Percentiles rank a stretch among this genome's conserved stretches.
Conservation (phyloP, 2,888 invertebrate genomes). For the Endomychus coccineus region DNA sequence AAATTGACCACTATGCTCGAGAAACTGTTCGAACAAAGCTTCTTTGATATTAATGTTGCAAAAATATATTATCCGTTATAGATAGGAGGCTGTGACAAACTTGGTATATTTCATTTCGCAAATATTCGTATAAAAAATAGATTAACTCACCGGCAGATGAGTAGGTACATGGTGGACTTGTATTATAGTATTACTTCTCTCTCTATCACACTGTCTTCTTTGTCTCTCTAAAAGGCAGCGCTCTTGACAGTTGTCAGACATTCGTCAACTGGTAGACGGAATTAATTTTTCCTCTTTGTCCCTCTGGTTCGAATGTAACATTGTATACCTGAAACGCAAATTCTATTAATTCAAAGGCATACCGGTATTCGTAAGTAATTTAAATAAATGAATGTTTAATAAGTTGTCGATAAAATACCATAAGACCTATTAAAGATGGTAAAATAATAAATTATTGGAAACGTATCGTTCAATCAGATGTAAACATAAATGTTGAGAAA, state of each 20-base stretch:
- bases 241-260: slow-evolving; percentile 27
- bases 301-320: slow-evolving; percentile 8
- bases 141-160: background rate
- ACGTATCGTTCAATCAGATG: no score
- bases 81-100: no score
- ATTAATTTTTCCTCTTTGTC: slow-evolving; percentile 14
- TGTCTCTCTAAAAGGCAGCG: slow-evolving; percentile 21
- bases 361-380: slow-evolving; percentile 15
- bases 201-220: slow-evolving; percentile 13
- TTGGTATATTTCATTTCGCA: slow-evolving; percentile 3
- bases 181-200: slow-evolving; percentile 10
- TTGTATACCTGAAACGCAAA: slow-evolving; percentile 12
- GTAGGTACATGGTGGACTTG: background rate
- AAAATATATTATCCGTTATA: no score
- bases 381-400: no score
- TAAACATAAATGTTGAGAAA: no score
- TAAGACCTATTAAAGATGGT: no score
- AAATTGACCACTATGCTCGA: no score
- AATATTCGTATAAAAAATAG: slow-evolving; percentile 4
- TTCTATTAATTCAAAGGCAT: slow-evolving; percentile 14
- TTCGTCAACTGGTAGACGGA: slow-evolving; percentile 24
- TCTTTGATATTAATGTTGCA: no score
- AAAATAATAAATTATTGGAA: no score
- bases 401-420: no score
- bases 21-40: no score